A percentile compares a stretch with the other conserved stretches of the same genome.
Evolutionary conservation across 1,140 invertebrate species (phyloP).

Genomic region (Drosophila sulfurigaster): DNA sequence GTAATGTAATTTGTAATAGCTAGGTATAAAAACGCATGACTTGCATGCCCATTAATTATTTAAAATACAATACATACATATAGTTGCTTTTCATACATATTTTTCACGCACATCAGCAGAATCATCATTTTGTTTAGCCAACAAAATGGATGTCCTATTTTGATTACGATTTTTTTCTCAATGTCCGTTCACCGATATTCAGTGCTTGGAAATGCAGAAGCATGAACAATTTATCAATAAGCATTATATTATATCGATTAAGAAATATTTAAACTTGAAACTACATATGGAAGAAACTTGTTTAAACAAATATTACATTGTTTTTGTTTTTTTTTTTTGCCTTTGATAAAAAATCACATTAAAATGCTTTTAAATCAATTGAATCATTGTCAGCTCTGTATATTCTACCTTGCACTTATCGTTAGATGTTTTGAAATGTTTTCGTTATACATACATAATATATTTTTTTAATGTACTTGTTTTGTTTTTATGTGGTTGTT

Average conservation of each 20-base stretch:
- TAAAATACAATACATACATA: conserved; percentile 62
- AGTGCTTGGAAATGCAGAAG: conserved; percentile 57
- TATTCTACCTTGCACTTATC: conserved; percentile 23
- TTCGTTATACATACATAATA: conserved; percentile 26
- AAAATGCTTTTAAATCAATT: conserved; percentile 28
- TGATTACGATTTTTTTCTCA: conserved; percentile 2
- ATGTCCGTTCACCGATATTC: conserved; percentile 15
- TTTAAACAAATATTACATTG: conserved; percentile 49
- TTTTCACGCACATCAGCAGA: conserved; percentile 38
- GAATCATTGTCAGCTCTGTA: conserved; percentile 39
- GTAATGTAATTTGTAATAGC: conserved; percentile 65
- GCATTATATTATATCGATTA: conserved; percentile 37
- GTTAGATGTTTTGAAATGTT: conserved; percentile 51
- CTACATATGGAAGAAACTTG: conserved; percentile 68
- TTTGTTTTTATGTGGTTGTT: conserved; percentile 41
- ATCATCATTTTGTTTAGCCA: conserved; percentile 12
- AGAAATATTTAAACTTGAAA: conserved; percentile 42
- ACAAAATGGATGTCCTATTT: conserved; percentile 7
- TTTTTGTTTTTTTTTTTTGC: conserved; percentile 10
- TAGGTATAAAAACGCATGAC: conserved; percentile 72
- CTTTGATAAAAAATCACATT: conserved; percentile 28
- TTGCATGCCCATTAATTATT: conserved; percentile 49
- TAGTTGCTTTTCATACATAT: conserved; percentile 28
- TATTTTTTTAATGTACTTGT: conserved; percentile 19
- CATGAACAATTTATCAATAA: conserved; percentile 55